phyloP scores from a whole-genome alignment of 1,140 invertebrate species.

The Coptotermes formosanus region DNA sequence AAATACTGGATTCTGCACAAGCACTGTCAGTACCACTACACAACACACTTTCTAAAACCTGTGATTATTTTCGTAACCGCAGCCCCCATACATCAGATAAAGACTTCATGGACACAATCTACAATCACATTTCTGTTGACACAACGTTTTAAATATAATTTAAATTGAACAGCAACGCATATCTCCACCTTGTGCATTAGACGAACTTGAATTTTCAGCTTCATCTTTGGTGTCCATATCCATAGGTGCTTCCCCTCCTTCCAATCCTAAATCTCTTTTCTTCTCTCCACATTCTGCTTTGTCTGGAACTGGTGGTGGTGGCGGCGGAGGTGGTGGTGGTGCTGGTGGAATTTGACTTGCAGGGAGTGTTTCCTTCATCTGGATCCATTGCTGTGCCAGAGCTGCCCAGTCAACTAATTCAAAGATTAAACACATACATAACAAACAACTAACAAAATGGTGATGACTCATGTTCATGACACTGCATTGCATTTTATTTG shows the following conservation, averaged over 20 bases:
- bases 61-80: no score
- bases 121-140: no score
- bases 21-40: no score
- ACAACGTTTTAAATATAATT: no score
- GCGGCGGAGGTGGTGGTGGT: conserved; percentile 51
- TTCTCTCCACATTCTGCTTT: neutral
- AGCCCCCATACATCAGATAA: no score
- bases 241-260: conserved; percentile 81
- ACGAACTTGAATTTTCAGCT: conserved; percentile 38
- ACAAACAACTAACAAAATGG: no score
- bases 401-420: conserved; percentile 87
- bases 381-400: conserved; percentile 95
- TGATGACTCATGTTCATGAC: neutral
- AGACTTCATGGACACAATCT: no score
- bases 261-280: conserved; percentile 46
- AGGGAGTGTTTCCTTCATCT: conserved; percentile 79
- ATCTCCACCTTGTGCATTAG: conserved; percentile 30
- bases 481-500: neutral
- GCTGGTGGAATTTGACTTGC: conserved; percentile 50
- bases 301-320: conserved; percentile 44
- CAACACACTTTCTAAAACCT: no score
- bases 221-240: conserved; percentile 74
- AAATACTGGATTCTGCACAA: no score
- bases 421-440: neutral
- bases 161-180: neutral